Evolutionary conservation across 2,888 invertebrate species (phyloP).

Genomic region (Lepidocyrtinus sp.): DNA sequence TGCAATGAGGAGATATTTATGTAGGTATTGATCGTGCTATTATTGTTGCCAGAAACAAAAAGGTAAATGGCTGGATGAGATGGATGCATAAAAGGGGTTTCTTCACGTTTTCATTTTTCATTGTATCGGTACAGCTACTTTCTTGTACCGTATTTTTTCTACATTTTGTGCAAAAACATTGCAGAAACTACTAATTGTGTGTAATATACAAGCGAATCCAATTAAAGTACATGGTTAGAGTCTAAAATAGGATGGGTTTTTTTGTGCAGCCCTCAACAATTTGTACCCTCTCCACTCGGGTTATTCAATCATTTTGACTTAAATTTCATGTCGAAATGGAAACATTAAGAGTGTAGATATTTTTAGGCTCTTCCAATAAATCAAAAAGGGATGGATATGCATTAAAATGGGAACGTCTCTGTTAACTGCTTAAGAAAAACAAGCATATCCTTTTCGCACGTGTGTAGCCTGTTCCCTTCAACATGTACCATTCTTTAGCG

Average conservation of each 20-base stretch:
- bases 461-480: neutral
- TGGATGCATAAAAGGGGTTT: constrained; percentile 7
- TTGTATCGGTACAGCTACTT: neutral
- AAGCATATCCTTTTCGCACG: constrained; percentile 8
- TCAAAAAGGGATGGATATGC: constrained; percentile 11
- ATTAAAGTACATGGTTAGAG: constrained; percentile 20
- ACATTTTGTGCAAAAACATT: constrained; percentile 8
- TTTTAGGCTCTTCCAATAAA: neutral
- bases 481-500: constrained; percentile 8
- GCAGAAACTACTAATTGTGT: constrained; percentile 20
- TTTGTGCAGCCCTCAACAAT: neutral
- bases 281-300: neutral
- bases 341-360: neutral
- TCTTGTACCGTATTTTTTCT: neutral
- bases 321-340: constrained; percentile 1
- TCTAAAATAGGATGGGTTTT: neutral
- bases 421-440: neutral
- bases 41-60: constrained; percentile 14
- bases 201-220: constrained; percentile 25
- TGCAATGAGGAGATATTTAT: neutral
- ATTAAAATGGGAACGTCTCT: neutral
- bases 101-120: constrained; percentile 4
- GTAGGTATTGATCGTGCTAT: neutral
- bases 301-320: neutral
- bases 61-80: neutral